phyloP scores from a whole-genome alignment of 1,140 invertebrate species.

The Diorhabda sublineata region DNA sequence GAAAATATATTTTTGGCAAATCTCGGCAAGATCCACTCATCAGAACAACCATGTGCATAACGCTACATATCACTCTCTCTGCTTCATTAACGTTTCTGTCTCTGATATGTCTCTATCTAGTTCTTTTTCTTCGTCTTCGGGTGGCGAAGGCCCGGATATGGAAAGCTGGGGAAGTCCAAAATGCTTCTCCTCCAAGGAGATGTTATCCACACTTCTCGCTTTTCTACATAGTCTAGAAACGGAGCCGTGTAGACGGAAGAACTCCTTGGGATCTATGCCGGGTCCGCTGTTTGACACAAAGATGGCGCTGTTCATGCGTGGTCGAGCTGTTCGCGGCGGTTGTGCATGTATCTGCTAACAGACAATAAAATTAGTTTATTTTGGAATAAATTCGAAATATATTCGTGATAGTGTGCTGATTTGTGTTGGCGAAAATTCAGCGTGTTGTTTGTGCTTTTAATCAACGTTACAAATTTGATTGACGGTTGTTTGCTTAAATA shows the following conservation, averaged over 20 bases:
- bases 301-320: slow-evolving; percentile 72
- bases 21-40: background rate
- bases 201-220: slow-evolving; percentile 68
- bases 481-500: background rate
- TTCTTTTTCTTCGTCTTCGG: slow-evolving; percentile 48
- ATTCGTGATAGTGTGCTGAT: too few relatives aligned
- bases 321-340: slow-evolving; percentile 57
- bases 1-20: background rate
- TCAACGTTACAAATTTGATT: slow-evolving; percentile 1
- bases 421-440: too few relatives aligned
- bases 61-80: background rate
- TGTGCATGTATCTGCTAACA: slow-evolving; percentile 25
- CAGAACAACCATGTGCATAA: background rate
- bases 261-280: slow-evolving; percentile 70
- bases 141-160: slow-evolving; percentile 72
- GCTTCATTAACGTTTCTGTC: slow-evolving; percentile 8
- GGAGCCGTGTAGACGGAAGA: slow-evolving; percentile 70
- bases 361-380: background rate
- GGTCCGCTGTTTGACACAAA: slow-evolving; percentile 67
- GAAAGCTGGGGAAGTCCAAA: slow-evolving; percentile 71
- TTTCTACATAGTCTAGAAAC: slow-evolving; percentile 71
- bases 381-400: too few relatives aligned
- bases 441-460: background rate
- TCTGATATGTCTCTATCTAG: slow-evolving; percentile 45
- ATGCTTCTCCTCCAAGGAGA: slow-evolving; percentile 54